Conservation (phyloP, 2,888 invertebrate species). For the Lacanobia wlatinum region DNA sequence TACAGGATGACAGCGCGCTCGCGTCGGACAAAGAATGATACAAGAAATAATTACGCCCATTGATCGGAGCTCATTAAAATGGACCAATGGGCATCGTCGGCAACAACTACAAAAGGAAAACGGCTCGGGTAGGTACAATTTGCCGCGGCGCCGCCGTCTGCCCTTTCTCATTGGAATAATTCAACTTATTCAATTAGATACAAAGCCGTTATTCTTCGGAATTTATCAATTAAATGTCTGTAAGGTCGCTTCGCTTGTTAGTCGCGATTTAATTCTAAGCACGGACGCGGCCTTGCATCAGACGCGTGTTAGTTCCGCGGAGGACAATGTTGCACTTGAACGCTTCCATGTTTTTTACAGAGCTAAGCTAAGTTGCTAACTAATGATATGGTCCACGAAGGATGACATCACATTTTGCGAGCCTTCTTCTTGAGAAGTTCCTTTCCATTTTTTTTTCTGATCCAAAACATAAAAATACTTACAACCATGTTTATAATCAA, state of each 20-base stretch:
- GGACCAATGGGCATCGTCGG: conserved; percentile 82
- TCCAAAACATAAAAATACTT: neutral
- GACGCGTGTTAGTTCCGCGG: conserved; percentile 17
- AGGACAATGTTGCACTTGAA: conserved; percentile 22
- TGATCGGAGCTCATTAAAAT: conserved; percentile 89
- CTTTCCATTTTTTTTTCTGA: neutral
- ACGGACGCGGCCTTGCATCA: conserved; percentile 40
- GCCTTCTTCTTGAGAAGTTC: neutral
- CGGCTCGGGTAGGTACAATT: conserved; percentile 81
- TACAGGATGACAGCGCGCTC: conserved; percentile 84
- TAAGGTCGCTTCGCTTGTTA: conserved; percentile 70
- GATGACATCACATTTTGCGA: neutral
- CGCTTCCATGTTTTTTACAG: conserved; percentile 14
- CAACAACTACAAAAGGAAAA: conserved; percentile 81
- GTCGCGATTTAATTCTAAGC: conserved; percentile 57
- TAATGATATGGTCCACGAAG: neutral
- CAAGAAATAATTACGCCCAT: conserved; percentile 90
- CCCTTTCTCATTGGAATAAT: conserved; percentile 86
- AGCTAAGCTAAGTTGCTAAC: neutral
- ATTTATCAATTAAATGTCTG: conserved; percentile 79
- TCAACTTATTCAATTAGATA: conserved; percentile 82
- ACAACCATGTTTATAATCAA: neutral
- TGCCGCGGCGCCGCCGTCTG: conserved; percentile 84
- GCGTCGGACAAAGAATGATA: conserved; percentile 87
- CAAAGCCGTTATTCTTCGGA: conserved; percentile 76